A percentile compares a stretch with the other conserved stretches of the same genome.
phyloP scores from a whole-genome alignment of 2,797 vertebrate species.

The Poecile montanus region DNA sequence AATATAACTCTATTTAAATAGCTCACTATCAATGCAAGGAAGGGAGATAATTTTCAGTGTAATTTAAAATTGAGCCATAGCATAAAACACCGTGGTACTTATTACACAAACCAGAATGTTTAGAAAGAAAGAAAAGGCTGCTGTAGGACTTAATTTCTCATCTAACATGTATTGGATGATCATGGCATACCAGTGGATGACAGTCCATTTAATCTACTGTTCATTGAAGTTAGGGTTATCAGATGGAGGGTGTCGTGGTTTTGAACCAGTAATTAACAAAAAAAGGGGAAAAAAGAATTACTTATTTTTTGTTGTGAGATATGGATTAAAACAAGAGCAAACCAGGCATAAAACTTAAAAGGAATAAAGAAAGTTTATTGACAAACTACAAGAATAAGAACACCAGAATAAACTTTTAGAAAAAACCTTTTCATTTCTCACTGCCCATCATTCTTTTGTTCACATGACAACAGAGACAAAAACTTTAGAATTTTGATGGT shows the following conservation, averaged over 20 bases:
- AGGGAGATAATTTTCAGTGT: neutral
- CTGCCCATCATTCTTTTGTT: no score
- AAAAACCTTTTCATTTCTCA: no score
- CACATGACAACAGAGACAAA: no score
- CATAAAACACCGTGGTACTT: neutral
- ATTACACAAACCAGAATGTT: neutral
- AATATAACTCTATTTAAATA: neutral
- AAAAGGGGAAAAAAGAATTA: no score
- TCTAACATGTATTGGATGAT: conserved; percentile 66
- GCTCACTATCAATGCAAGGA: neutral
- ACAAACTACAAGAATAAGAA: no score
- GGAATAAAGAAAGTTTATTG: no score
- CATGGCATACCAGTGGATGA: conserved; percentile 64
- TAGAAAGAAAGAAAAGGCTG: neutral
- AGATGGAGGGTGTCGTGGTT: conserved; percentile 51
- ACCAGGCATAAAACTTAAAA: no score
- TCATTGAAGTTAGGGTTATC: conserved; percentile 47
- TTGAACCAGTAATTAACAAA: no score
- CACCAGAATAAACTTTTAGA: no score
- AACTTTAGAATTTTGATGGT: no score
- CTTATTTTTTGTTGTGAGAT: no score
- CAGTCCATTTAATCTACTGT: conserved; percentile 49
- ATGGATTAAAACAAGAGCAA: no score
- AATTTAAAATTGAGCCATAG: neutral
- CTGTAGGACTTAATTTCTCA: neutral